A percentile compares a stretch with the other conserved stretches of the same genome.
These are phyloP conservation scores for Lampris megalopsis DNA, from an alignment of 2,113 vertebrate species.

Conservation along the genomic window DNA sequence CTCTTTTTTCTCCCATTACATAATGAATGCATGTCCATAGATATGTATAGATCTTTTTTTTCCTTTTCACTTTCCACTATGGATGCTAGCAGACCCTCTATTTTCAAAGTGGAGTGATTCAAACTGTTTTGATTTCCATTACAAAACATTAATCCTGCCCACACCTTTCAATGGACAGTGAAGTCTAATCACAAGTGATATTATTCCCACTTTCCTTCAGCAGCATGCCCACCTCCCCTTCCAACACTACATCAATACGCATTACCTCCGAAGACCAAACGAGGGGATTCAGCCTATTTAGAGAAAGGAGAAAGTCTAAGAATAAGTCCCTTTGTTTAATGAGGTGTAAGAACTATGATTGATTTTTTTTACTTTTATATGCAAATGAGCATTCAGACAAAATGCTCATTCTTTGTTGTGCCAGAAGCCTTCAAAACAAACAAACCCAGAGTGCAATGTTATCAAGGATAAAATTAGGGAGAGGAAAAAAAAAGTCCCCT, in stretches of 20 bases:
- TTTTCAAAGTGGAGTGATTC: no score
- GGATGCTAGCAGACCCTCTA: no score
- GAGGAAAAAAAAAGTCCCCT: constrained; percentile 41
- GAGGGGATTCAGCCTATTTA: constrained; percentile 34
- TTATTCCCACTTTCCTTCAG: neutral
- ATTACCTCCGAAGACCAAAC: constrained; percentile 28
- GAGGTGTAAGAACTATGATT: constrained; percentile 47
- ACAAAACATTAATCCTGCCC: no score
- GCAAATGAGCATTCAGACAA: constrained; percentile 69
- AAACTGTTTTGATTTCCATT: no score
- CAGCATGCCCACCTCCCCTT: neutral
- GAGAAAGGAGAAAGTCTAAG: constrained; percentile 32
- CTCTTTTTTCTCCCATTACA: no score
- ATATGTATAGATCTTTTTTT: no score
- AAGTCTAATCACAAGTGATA: no score
- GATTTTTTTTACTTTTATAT: constrained; percentile 72
- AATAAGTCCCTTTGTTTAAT: constrained; percentile 68
- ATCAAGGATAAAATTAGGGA: constrained; percentile 53
- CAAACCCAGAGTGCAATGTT: constrained; percentile 46
- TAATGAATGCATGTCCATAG: no score
- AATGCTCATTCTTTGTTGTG: constrained; percentile 69
- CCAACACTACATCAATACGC: neutral
- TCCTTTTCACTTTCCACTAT: no score
- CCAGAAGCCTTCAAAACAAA: constrained; percentile 66
- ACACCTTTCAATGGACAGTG: no score